Evolutionary conservation across 2,888 invertebrate species (phyloP).

Genomic region (Agonopterix heracliana): DNA sequence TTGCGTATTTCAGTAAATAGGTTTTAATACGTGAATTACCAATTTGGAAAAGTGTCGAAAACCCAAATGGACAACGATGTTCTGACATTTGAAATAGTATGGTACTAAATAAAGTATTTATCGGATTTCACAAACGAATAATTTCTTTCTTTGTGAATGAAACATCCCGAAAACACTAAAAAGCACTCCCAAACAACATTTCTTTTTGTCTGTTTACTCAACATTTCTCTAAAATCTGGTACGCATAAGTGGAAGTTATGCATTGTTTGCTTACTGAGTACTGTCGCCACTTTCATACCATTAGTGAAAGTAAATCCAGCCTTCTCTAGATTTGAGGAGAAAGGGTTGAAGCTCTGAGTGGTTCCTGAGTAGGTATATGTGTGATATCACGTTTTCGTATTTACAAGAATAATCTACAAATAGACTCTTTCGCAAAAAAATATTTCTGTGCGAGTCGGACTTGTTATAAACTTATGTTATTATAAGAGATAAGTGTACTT

Average conservation of each 20-base stretch:
- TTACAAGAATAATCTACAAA: background rate
- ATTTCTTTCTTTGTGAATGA: slow-evolving; percentile 10
- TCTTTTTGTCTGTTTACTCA: slow-evolving; percentile 11
- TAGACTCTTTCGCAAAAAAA: no score
- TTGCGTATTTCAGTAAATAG: no score
- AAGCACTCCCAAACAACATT: slow-evolving; percentile 5
- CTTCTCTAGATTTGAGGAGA: slow-evolving; percentile 29
- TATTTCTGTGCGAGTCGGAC: no score
- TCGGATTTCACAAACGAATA: background rate
- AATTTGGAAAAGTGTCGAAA: no score
- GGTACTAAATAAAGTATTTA: no score
- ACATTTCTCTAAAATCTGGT: slow-evolving; percentile 24
- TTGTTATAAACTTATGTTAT: no score
- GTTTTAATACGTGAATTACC: no score
- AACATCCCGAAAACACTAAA: slow-evolving; percentile 7
- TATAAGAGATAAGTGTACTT: no score
- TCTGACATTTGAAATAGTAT: no score
- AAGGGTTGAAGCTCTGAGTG: slow-evolving; percentile 12
- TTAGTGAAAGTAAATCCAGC: slow-evolving; percentile 39
- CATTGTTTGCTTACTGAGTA: slow-evolving; percentile 38
- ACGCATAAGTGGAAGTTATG: slow-evolving; percentile 32
- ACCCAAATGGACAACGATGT: no score
- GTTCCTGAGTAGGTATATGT: background rate
- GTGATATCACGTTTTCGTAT: background rate
- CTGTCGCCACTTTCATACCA: slow-evolving; percentile 38